Evolutionary conservation across 2,888 invertebrate genomes (phyloP), one percentile per base, ranked within the genome.

Genomic region (Hermaeophaga mercurialis): DNA sequence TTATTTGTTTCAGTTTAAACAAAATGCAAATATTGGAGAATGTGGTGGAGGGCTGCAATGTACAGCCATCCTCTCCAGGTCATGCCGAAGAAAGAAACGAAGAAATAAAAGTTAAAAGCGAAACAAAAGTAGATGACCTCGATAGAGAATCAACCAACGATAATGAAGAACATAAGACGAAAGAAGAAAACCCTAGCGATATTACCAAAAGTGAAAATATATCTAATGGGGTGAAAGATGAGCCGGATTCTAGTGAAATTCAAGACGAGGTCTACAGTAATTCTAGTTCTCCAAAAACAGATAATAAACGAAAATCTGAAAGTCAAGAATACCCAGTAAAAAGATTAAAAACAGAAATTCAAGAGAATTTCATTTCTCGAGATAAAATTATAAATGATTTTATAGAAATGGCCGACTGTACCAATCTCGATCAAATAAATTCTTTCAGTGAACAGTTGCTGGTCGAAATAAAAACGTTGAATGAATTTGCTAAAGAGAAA

Each of bases 401-500:
- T 72, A 84, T 87, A 59, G 84, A 87, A 55, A 81, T 82, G 6
- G 80, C 84, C 0, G 82, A 85, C 0, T 84, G 84, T 57, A 82
- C 82, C 64, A 85, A 81, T 59, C 73, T 85, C 1, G 84, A 85
- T 28, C 84, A 85, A 62, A 82, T 85, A 67, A 83, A 84, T 58
- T 80, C 82, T 64, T 85, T 86, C 62, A 84, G 85, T 1, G 85
- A 86, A 67, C 85, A 86, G 66, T 78, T 89, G 4, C 77, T 85
- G 1, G 77, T 82, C 0, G 88, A 88, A 72, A 85, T 90, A 58
- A 82, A 88, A 68, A 86, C 87, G 0, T 77, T 93, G 57, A 82
- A 88, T 61, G 89, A 88, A 67, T 78, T 91, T 46, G 87, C 91
- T 0, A 84, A 85, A 67, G 85, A 88, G 70, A 93, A 93, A 74